Base-by-base conservation (phyloP, 1,140 invertebrate genomes). In the Drosophila varians region DNA sequence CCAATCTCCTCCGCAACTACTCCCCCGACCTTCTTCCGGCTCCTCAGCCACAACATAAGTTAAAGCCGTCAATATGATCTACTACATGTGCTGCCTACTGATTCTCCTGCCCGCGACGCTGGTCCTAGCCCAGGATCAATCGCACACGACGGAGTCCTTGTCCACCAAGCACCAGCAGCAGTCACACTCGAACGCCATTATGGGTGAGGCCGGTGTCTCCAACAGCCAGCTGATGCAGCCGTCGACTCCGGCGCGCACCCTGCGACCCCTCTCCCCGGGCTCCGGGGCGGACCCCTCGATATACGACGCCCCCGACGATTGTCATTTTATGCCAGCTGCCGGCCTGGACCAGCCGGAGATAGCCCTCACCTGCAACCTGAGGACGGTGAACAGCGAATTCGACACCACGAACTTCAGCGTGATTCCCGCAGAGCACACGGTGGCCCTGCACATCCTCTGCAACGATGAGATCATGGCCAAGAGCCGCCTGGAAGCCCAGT, bases 391-490 rank as follows among this genome's bases (percentile, higher is more conserved):
- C 91, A 96, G 95, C 91, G 95, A 96, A 87, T 95, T 96, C 79
- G 95, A 96, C 79, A 95, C 94, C n/a, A 96, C 95, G 7, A 97
- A 98, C 91, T 96, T 97, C 88, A 96, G 95, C 90, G 95, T 96
- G 48, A 95, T 97, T 38, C 96, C 96, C 21, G 94, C 94, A 26
- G 96, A 97, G 70, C 95, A 96, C 90, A 96, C 96, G 28, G 95
- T 95, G 11, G 95, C 95, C 2, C 91, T 97, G 56, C 93, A 94
- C 77, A 94, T 97, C 48, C 93, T 95, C 65, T 97, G 96, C 91
- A 95, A 95, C 76, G 93, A 95, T 76, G 93, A 94, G 54, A 93
- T 96, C 55, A 94, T 95, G 92, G 94, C 95, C 47, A 93, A 94
- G 75, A 95, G 94, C 86, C 94, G 94, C 38, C 91, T 96, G 75